Evolutionary conservation across 2,888 invertebrate species (phyloP).

Genomic region (Lasioglossum calceatum): DNA sequence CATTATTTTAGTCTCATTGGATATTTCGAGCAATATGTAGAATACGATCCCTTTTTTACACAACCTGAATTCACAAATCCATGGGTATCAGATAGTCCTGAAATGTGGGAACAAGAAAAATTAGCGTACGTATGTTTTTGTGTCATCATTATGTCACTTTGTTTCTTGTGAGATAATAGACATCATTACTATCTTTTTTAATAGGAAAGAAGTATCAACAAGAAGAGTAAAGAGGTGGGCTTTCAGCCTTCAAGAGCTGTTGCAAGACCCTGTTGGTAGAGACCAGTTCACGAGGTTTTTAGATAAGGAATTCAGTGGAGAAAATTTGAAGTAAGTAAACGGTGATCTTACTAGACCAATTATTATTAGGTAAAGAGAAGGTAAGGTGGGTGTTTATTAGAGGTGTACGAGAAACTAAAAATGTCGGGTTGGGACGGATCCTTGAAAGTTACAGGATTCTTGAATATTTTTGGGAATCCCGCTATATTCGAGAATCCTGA

Average conservation of each 20-base stretch:
- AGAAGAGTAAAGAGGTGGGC: slow-evolving; percentile 98
- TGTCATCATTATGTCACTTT: neutral
- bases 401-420: neutral
- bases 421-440: neutral
- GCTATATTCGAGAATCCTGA: no score
- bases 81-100: slow-evolving; percentile 97
- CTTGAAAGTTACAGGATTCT: neutral
- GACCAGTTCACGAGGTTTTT: slow-evolving; percentile 98
- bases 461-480: no score
- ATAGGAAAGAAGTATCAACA: slow-evolving; percentile 95
- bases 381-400: neutral
- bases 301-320: slow-evolving; percentile 99
- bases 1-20: slow-evolving; percentile 89
- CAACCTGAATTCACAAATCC: slow-evolving; percentile 98
- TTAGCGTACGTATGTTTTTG: slow-evolving; percentile 88
- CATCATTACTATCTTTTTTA: neutral
- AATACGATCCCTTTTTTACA: slow-evolving; percentile 98
- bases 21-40: slow-evolving; percentile 97
- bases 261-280: slow-evolving; percentile 97
- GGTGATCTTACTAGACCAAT: neutral
- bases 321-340: slow-evolving; percentile 95
- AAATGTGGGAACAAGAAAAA: slow-evolving; percentile 99
- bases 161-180: neutral
- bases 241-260: slow-evolving; percentile 96
- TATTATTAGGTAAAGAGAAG: neutral